Base-by-base conservation (phyloP, 2,113 vertebrate genomes). In the Centropristis striata region DNA sequence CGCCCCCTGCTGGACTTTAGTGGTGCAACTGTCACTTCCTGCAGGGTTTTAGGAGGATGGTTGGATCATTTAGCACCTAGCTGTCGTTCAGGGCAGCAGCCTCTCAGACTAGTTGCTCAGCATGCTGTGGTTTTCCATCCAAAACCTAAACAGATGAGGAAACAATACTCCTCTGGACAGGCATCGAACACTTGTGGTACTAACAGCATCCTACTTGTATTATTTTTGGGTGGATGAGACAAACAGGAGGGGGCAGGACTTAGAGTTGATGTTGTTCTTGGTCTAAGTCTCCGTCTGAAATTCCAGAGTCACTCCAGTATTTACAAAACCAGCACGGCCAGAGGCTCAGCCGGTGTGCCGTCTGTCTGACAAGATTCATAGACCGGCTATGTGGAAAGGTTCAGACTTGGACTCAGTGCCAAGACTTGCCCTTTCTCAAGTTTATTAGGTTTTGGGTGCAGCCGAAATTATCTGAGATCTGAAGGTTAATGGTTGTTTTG, bases 281-380 rank as follows among this genome's bases (percentile, higher is more conserved):
- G 91, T 88, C 64, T 59, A 41, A 87, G 70, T 53, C 47, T 71
- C 77, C 74, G 86, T 90, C 92, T 88, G 78, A 88, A 82, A 93
- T 91, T 85, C 88, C 88, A 78, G 44, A 71, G 69, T 69, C 74
- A 72, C 71, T 83, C 57, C 73, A 72, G 73, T 85, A 74, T 91
- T 92, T 87, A 83, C 64, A 81, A 80, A 87, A 47, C 25, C 36
- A 0, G 69, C 70, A 63, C 36, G 2, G 55, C 72, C 63, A 63
- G 15, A 37, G 1, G 63, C 70, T 78, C 69, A 36, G 66, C 57
- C 49, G 10, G 28, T 78, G 39, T 42, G 72, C 59, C 49, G 55
- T 76, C 64, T 78, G 83, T 78, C 74, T 86, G 74, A 82, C 68
- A 58, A 72, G 85, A 90, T 88, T 84, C 80, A 86, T 44, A 57